These are phyloP conservation scores for Luehdorfia chinensis DNA, from an alignment of 1,140 invertebrate species.

Conservation along the genomic window DNA sequence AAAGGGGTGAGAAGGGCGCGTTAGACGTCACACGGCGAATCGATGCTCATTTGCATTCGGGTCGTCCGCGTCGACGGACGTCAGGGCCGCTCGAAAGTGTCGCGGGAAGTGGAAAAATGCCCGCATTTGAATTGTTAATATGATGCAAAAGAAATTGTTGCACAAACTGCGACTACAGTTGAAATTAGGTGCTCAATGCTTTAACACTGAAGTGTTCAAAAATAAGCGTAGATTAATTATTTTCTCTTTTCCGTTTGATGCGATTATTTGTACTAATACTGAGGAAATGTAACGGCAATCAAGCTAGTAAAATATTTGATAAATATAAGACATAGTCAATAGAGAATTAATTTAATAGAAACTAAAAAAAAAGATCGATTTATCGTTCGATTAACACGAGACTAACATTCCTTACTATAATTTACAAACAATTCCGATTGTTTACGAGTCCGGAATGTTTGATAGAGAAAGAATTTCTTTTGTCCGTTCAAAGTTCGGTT, in stretches of 20 bases:
- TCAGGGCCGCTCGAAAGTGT: slow-evolving; percentile 69
- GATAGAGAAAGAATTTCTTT: slow-evolving; percentile 31
- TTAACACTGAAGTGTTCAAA: slow-evolving; percentile 41
- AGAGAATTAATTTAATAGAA: too few species aligned
- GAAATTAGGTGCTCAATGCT: slow-evolving; percentile 60
- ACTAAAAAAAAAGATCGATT: too few species aligned
- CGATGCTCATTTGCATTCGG: slow-evolving; percentile 73
- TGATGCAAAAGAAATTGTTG: slow-evolving; percentile 64
- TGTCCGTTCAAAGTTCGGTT: slow-evolving; percentile 35
- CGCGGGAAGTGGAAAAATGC: slow-evolving; percentile 55
- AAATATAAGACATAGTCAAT: too few species aligned
- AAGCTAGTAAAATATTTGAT: too few species aligned
- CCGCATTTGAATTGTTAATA: slow-evolving; percentile 72
- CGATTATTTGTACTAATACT: too few species aligned
- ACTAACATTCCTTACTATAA: slow-evolving; percentile 19
- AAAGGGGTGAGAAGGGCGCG: slow-evolving; percentile 70
- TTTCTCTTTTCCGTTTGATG: too few species aligned
- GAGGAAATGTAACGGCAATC: too few species aligned
- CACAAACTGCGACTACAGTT: slow-evolving; percentile 51
- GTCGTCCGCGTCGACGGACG: slow-evolving; percentile 57
- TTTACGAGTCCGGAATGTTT: not conserved
- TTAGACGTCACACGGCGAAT: slow-evolving; percentile 61
- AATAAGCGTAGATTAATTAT: too few species aligned
- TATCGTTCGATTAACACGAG: too few species aligned
- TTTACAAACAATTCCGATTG: not conserved